Percentiles rank a stretch among this genome's conserved stretches.
Evolutionary conservation across 2,888 invertebrate species (phyloP).

Genomic region (Archips crataeganus): DNA sequence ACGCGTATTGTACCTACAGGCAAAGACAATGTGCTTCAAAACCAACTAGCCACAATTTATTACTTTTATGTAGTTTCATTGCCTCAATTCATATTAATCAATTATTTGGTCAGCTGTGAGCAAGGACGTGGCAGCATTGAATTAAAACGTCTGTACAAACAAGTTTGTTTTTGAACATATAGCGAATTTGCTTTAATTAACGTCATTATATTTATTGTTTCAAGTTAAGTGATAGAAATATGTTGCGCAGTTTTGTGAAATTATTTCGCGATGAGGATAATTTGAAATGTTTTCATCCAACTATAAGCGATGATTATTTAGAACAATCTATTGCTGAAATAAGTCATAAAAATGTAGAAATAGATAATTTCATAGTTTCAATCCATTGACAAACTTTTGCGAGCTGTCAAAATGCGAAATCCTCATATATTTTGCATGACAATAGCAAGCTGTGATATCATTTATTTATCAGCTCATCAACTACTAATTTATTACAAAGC

Average conservation of each 20-base stretch:
- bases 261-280: not conserved
- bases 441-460: no score
- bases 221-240: conserved; percentile 19
- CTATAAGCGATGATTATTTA: no score
- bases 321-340: no score
- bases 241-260: conserved; percentile 18
- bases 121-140: conserved; percentile 35
- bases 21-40: not conserved
- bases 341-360: no score
- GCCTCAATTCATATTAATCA: conserved; percentile 42
- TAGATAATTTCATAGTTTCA: no score
- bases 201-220: conserved; percentile 33
- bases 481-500: no score
- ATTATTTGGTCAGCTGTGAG: conserved; percentile 43
- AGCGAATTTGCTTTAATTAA: conserved; percentile 41
- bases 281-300: no score
- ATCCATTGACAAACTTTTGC: no score
- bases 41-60: conserved; percentile 39
- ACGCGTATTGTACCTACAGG: not conserved
- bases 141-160: conserved; percentile 30
- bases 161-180: conserved; percentile 34
- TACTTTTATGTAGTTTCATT: conserved; percentile 39
- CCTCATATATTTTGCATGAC: no score
- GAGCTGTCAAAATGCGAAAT: no score
- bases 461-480: no score